These are phyloP conservation scores for Podarcis siculus DNA, from an alignment of 2,797 vertebrate genomes.

Conservation along the genomic window DNA sequence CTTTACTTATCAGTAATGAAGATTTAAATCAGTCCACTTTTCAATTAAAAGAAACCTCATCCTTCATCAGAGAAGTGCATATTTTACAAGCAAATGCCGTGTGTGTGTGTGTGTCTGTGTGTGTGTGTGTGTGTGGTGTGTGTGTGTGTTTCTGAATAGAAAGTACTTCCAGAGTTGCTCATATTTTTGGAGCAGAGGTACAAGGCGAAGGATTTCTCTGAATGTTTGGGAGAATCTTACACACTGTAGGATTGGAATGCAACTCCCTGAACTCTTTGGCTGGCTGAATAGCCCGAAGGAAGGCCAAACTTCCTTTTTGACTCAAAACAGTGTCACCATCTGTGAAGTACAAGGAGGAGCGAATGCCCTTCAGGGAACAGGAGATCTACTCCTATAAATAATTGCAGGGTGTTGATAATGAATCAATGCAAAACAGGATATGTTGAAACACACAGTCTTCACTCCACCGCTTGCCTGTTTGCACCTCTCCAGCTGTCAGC, in stretches of 20 bases:
- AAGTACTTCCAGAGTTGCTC: neutral
- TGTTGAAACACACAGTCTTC: slow-evolving; percentile 59
- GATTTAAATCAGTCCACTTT: neutral
- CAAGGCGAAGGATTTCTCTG: neutral
- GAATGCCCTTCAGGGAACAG: slow-evolving; percentile 55
- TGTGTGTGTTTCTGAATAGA: neutral
- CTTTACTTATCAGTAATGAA: too few species aligned
- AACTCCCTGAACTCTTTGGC: neutral
- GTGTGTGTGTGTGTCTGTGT: neutral
- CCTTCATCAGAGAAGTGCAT: neutral
- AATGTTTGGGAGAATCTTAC: neutral
- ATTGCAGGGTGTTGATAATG: slow-evolving; percentile 55
- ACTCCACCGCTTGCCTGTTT: slow-evolving; percentile 9
- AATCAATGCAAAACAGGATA: slow-evolving; percentile 68
- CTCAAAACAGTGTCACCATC: slow-evolving; percentile 37
- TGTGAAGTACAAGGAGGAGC: slow-evolving; percentile 18
- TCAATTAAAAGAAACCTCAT: neutral
- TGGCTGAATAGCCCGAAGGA: neutral
- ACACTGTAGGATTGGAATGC: neutral
- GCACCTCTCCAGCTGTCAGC: neutral
- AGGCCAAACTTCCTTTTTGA: neutral
- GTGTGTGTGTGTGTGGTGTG: neutral
- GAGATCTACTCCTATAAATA: slow-evolving; percentile 58
- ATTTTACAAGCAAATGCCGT: neutral
- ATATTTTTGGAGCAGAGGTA: neutral